phyloP scores from a whole-genome alignment of 2,113 vertebrate species.

The Fukomys damarensis region DNA sequence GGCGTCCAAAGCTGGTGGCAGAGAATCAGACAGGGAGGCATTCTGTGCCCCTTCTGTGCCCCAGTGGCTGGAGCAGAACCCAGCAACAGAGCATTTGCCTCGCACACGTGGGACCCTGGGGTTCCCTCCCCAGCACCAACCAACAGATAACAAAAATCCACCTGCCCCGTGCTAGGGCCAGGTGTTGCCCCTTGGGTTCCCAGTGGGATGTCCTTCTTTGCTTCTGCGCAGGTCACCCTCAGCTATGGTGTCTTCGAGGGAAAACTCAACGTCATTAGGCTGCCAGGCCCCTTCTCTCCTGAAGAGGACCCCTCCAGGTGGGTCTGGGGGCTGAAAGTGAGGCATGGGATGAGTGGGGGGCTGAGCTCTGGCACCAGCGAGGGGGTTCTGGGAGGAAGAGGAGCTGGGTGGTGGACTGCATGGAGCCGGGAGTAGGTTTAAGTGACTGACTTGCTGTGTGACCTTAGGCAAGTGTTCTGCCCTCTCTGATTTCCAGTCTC shows the following conservation, averaged over 20 bases:
- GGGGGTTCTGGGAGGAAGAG: background rate
- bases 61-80: background rate
- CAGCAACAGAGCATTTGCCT: background rate
- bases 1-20: background rate
- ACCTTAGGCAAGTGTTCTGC: background rate
- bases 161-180: background rate
- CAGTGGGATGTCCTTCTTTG: background rate
- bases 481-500: conserved; percentile 13
- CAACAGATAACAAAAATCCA: background rate
- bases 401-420: background rate
- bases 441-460: conserved; percentile 27
- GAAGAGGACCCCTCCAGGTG: conserved; percentile 93
- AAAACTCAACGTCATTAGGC: conserved; percentile 92
- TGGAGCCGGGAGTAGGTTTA: background rate
- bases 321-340: background rate
- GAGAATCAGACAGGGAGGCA: background rate
- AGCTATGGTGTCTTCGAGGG: conserved; percentile 95
- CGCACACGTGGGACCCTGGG: background rate
- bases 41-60: background rate
- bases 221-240: conserved; percentile 90
- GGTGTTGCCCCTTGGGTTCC: background rate
- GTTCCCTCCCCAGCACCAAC: background rate
- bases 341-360: background rate
- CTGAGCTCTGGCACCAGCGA: background rate
- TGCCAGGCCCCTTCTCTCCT: conserved; percentile 89